phyloP scores from a whole-genome alignment of 2,888 invertebrate genomes.

The Parochlus steinenii region DNA sequence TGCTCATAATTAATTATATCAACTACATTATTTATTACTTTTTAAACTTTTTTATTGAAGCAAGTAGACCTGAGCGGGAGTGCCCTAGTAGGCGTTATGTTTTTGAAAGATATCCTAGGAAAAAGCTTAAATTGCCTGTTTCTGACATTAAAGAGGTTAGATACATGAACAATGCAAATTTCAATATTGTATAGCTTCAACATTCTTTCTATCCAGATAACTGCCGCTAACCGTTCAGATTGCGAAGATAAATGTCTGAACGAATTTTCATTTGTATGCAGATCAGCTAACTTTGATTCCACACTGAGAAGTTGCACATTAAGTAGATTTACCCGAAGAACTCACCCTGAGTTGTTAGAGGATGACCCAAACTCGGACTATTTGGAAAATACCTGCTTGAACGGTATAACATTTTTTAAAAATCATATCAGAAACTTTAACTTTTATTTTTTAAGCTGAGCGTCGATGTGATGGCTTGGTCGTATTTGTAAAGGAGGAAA shows the following conservation, averaged over 20 bases:
- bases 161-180: constrained; percentile 1
- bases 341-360: constrained; percentile 68
- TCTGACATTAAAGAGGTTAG: constrained; percentile 66
- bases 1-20: constrained; percentile 2
- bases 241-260: constrained; percentile 82
- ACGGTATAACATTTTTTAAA: constrained; percentile 41
- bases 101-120: constrained; percentile 73
- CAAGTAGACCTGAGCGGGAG: constrained; percentile 72
- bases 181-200: too few species aligned
- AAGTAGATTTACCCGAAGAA: constrained; percentile 66
- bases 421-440: background rate
- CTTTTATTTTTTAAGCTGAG: constrained; percentile 41
- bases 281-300: constrained; percentile 71
- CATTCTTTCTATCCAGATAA: constrained; percentile 32
- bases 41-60: constrained; percentile 26
- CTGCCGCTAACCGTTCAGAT: constrained; percentile 70
- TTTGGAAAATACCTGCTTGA: constrained; percentile 78
- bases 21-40: constrained; percentile 1
- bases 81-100: constrained; percentile 78
- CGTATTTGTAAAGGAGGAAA: constrained; percentile 80
- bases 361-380: constrained; percentile 80
- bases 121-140: constrained; percentile 62
- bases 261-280: constrained; percentile 76
- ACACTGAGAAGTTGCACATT: constrained; percentile 61
- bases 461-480: constrained; percentile 72